These are phyloP conservation scores for Drosophila repleta DNA, from an alignment of 1,140 invertebrate species.

Conservation along the genomic window DNA sequence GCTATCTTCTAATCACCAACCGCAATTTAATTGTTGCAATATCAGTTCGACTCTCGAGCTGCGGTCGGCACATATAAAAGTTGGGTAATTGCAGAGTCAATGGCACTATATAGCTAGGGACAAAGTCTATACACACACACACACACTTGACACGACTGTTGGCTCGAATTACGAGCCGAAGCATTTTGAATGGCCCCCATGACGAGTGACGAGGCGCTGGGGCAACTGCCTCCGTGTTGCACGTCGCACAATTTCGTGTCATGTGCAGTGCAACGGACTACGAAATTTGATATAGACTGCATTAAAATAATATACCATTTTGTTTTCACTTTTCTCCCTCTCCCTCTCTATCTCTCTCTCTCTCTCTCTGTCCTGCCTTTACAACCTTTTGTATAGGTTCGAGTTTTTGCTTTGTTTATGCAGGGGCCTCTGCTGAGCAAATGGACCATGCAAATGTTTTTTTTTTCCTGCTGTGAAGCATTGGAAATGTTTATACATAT, in stretches of 20 bases:
- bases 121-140: slow-evolving; percentile 39
- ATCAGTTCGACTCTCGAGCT: slow-evolving; percentile 18
- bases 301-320: slow-evolving; percentile 70
- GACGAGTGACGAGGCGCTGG: slow-evolving; percentile 43
- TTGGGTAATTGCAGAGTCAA: slow-evolving; percentile 36
- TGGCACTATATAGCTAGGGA: slow-evolving; percentile 11
- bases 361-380: background rate
- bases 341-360: background rate
- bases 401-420: slow-evolving; percentile 20
- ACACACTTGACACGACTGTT: slow-evolving; percentile 72
- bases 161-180: slow-evolving; percentile 61
- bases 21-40: slow-evolving; percentile 66
- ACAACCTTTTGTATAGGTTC: slow-evolving; percentile 43
- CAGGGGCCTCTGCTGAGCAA: slow-evolving; percentile 42
- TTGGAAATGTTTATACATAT: slow-evolving; percentile 69
- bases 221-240: slow-evolving; percentile 2
- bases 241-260: slow-evolving; percentile 49
- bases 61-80: slow-evolving; percentile 34
- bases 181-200: slow-evolving; percentile 48
- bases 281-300: slow-evolving; percentile 76
- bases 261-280: slow-evolving; percentile 35
- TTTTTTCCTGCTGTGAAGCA: slow-evolving; percentile 60
- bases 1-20: slow-evolving; percentile 53
- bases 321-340: slow-evolving; percentile 53
- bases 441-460: slow-evolving; percentile 70